A percentile compares a stretch with the other conserved stretches of the same genome.
phyloP scores from a whole-genome alignment of 53 echinoderm and acorn worm genomes.

The Astropecten irregularis region DNA sequence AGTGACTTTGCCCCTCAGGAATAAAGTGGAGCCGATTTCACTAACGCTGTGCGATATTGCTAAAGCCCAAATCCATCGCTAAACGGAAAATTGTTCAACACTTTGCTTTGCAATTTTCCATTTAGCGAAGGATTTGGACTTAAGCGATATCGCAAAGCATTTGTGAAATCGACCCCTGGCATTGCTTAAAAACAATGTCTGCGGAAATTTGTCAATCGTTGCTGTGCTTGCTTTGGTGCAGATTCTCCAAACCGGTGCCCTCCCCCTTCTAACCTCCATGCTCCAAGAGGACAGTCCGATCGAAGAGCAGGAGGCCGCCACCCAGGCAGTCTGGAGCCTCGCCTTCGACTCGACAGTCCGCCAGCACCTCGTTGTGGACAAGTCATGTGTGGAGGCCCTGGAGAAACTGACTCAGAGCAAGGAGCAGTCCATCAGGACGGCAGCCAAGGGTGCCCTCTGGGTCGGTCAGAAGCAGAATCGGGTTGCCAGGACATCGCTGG shows the following conservation, averaged over 20 bases:
- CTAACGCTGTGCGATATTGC: no score
- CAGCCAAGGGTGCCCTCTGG: slow-evolving; percentile 95
- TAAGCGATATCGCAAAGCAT: no score
- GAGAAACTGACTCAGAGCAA: slow-evolving; percentile 58
- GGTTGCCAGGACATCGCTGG: background rate
- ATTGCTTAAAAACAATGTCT: no score
- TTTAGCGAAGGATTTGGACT: no score
- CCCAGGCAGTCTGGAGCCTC: slow-evolving; percentile 90
- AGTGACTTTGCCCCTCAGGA: no score
- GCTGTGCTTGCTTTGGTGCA: no score
- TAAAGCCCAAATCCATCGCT: no score
- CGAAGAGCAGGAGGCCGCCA: slow-evolving; percentile 80
- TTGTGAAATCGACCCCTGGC: no score
- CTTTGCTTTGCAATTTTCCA: no score
- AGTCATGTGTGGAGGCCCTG: slow-evolving; percentile 61
- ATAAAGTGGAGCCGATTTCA: no score
- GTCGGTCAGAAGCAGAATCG: slow-evolving; percentile 58
- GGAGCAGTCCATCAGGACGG: slow-evolving; percentile 61
- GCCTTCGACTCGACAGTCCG: slow-evolving; percentile 69
- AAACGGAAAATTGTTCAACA: no score
- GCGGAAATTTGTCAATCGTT: no score
- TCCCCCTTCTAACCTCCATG: slow-evolving; percentile 78
- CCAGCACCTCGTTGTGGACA: slow-evolving; percentile 52
- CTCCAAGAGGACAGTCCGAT: slow-evolving; percentile 53
- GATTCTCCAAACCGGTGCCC: slow-evolving; percentile 79